Evolutionary conservation across 2,888 invertebrate species (phyloP), one percentile per base, ranked within the genome.

Genomic region (Nephrotoma appendiculata): DNA sequence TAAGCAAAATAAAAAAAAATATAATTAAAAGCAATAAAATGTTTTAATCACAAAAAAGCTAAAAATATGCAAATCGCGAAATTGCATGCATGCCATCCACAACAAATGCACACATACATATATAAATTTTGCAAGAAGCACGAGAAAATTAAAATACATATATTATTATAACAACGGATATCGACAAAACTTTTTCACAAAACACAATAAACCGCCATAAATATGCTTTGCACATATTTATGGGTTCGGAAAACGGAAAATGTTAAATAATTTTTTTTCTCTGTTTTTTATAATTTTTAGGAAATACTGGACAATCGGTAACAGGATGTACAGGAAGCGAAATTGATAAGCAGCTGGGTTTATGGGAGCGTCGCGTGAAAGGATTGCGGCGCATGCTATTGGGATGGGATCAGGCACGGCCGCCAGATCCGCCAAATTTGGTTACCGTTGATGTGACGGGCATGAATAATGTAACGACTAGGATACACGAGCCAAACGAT

Each of bases 391-490:
- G 94, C 71, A 95, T 98, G 93, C 94, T 97, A 52, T 92, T 95
- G 44, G 98, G 98, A 85, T 98, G 98, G 93, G 96, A 97, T 89
- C 96, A 97, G 91, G 95, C 96, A 11, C 93, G 96, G 48, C 95
- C 95, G 0, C 98, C 98, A 71, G 95, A 96, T 89, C 94, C 95
- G 5, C 97, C 97, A 0, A 94, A 95, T n/a, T 92, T 95, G 19
- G 96, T 98, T 0, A 95, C 95, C 9, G 93, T 98, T 71, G 93
- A 88, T 90, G 95, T 91, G 87, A 95, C 93, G 87, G 95, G 93
- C 90, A 94, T 92, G 88, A 93, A 93, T 86, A 93, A 94, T 44
- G 93, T 95, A 11, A 92, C 92, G 87, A 93, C 95, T 44, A 93
- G 94, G 88, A 94, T 96, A 89, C 93, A 95, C 87, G 95, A 95